Evolutionary conservation across 2,797 vertebrate species (phyloP), one percentile per base, ranked within the genome.

Genomic region (Danio tinwini): DNA sequence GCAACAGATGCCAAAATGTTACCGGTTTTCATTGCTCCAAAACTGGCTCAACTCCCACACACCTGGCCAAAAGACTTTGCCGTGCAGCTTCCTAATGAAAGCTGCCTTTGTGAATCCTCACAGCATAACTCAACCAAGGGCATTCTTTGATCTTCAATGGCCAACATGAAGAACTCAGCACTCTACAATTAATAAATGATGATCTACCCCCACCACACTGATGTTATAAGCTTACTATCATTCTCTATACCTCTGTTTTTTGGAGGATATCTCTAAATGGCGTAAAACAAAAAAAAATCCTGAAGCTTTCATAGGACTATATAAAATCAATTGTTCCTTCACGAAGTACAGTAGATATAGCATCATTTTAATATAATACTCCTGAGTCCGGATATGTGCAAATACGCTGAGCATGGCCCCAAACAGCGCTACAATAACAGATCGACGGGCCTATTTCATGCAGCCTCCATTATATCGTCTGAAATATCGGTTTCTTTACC

Each of bases 381-480:
- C 81, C 74, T 74, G 74, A 84, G 62, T 68, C 58, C 8, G 58
- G 70, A 81, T 65, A 8, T 61, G 84, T 81, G 70, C 74, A 83
- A 81, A 84, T 77, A 79, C 2, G 21, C 73, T 19, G 47, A 8
- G 11, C 45, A 42, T 75, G 63, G 40, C 65, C 14, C 8, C 9
- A 56, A 42, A 79, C 67, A 80, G 47, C 10, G 4, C 47, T 40
- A 45, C 40, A 83, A 47, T 13, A 39, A 52, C 45, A 21, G 4
- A 78, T 53, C 17, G 39, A 37, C 52, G 40, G 11, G 12, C 1
- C 13, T 5, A 13, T 1, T 17, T 94, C 90, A 92, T 42, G 87
- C 88, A 1, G 86, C 88, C 5, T 93, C 89, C 84, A 86, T 86
- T 1, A 83, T 85, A 55, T 93, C 90, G 0, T 93, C 91, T 6